A percentile compares a stretch with the other conserved stretches of the same genome.
phyloP scores from a whole-genome alignment of 64 coral and sea anemone species.

The Montipora efflorescens region DNA sequence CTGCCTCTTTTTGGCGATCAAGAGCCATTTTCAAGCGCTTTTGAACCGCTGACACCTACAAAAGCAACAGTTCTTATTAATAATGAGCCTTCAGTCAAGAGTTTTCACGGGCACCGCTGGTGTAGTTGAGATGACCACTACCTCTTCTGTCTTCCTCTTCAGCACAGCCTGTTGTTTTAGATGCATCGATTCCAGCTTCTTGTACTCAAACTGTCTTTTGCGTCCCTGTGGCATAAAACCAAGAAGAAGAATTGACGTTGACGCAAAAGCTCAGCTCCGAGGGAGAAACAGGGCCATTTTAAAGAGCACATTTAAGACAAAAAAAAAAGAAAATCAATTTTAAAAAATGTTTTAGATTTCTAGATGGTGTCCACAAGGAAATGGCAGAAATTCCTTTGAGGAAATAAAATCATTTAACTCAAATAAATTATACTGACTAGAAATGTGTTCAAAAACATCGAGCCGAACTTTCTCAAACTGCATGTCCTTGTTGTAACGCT shows the following conservation, averaged over 20 bases:
- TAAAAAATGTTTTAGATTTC: too few species aligned
- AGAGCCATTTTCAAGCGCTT: conserved; percentile 89
- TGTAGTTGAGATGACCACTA: neutral
- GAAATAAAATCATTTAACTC: too few species aligned
- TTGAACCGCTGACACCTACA: conserved; percentile 86
- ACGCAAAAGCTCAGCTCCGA: too few species aligned
- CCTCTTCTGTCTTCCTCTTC: conserved; percentile 95
- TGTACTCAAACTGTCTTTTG: conserved; percentile 96
- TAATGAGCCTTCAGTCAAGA: neutral
- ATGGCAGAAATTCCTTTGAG: too few species aligned
- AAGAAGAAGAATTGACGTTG: neutral
- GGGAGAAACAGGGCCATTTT: too few species aligned
- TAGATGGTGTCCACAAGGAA: too few species aligned
- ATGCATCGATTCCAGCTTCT: conserved; percentile 90
- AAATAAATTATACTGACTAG: too few species aligned
- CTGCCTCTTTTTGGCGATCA: conserved; percentile 85
- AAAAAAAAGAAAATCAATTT: too few species aligned
- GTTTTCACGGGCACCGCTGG: neutral
- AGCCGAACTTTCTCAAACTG: too few species aligned
- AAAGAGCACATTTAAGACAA: too few species aligned
- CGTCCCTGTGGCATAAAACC: conserved; percentile 60
- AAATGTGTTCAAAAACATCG: too few species aligned
- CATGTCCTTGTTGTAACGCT: too few species aligned
- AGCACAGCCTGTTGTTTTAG: conserved; percentile 94
- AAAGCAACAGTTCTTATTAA: neutral